Evolutionary conservation across 1,140 invertebrate species (phyloP).

Genomic region (Drosophila subpulchrella): DNA sequence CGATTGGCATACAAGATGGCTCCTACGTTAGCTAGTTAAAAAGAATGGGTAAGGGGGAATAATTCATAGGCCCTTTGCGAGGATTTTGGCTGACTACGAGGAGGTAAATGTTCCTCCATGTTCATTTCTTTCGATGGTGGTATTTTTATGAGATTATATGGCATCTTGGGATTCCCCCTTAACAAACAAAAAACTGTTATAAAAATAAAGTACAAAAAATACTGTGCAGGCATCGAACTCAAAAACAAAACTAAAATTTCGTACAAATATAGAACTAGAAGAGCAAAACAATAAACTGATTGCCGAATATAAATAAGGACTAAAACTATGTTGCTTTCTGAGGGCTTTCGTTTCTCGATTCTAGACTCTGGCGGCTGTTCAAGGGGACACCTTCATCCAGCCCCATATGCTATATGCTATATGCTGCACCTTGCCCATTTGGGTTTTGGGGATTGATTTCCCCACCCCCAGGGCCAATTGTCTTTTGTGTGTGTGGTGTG

Average conservation of each 20-base stretch:
- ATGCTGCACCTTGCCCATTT: slow-evolving; percentile 2
- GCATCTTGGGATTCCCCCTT: slow-evolving; percentile 24
- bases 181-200: slow-evolving; percentile 28
- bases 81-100: slow-evolving; percentile 53
- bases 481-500: slow-evolving; percentile 39
- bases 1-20: slow-evolving; percentile 53
- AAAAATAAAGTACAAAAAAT: slow-evolving; percentile 69
- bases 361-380: slow-evolving; percentile 33
- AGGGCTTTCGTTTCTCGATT: slow-evolving; percentile 19
- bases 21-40: slow-evolving; percentile 33
- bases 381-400: slow-evolving; percentile 12
- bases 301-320: slow-evolving; percentile 48
- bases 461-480: slow-evolving; percentile 9
- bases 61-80: slow-evolving; percentile 45
- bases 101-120: slow-evolving; percentile 6
- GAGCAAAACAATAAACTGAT: slow-evolving; percentile 13
- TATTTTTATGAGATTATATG: slow-evolving; percentile 59
- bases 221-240: slow-evolving; percentile 60
- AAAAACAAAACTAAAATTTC: slow-evolving; percentile 45
- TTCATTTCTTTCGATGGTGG: slow-evolving; percentile 11
- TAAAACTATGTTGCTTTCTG: slow-evolving; percentile 42
- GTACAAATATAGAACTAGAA: slow-evolving; percentile 26
- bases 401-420: slow-evolving; percentile 1
- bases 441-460: background rate
- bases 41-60: slow-evolving; percentile 6